A percentile compares a stretch with the other conserved stretches of the same genome.
Evolutionary conservation across 2,888 invertebrate genomes (phyloP).

Genomic region (Dendrolimus houi): DNA sequence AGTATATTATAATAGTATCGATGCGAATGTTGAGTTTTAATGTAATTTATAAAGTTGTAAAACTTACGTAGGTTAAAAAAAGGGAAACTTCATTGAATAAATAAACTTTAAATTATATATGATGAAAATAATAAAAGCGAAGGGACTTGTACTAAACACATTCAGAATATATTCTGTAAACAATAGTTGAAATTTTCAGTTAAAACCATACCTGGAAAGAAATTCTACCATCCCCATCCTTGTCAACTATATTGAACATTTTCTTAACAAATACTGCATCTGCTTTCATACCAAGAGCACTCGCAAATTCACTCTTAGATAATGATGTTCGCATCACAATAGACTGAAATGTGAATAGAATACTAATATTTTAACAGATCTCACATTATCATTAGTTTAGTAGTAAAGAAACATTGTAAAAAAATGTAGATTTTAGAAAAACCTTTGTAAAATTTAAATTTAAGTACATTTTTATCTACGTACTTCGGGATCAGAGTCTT

Average conservation of each 20-base stretch:
- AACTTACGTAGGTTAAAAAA: too few relatives aligned
- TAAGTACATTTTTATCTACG: neutral
- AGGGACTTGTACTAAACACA: too few relatives aligned
- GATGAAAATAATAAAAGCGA: too few relatives aligned
- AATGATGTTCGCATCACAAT: conserved; percentile 95
- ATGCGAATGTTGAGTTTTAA: too few relatives aligned
- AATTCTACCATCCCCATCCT: conserved; percentile 94
- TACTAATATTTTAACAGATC: neutral
- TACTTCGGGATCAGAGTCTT: conserved; percentile 86
- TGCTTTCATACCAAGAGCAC: conserved; percentile 95
- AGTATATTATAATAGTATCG: too few relatives aligned
- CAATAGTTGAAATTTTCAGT: too few relatives aligned
- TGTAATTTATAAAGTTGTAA: too few relatives aligned
- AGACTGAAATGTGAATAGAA: conserved; percentile 58
- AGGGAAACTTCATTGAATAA: too few relatives aligned
- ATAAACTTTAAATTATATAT: too few relatives aligned
- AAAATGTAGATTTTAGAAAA: too few relatives aligned
- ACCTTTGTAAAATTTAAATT: too few relatives aligned
- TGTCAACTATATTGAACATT: conserved; percentile 98
- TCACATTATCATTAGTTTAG: neutral
- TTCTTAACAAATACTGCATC: conserved; percentile 96
- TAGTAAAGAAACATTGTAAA: neutral
- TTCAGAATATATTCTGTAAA: too few relatives aligned
- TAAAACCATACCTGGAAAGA: conserved; percentile 84
- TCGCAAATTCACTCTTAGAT: conserved; percentile 94